Conservation (phyloP, 2,888 invertebrate species). For the Pristionchus fissidentatus region DNA sequence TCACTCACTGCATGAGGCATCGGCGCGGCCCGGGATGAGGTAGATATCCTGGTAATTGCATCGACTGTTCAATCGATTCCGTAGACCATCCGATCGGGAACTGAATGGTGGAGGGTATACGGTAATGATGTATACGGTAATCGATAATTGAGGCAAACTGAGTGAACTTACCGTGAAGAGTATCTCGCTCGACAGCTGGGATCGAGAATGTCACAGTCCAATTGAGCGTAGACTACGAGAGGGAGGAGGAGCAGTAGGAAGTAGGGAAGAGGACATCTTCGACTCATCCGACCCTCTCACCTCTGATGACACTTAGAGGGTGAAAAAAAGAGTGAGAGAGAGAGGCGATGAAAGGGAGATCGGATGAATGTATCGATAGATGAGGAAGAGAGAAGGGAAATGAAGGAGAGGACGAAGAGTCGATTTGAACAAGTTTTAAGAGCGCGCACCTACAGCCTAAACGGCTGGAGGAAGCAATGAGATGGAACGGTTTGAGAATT, state of each 20-base stretch:
- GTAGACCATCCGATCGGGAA: slow-evolving; percentile 43
- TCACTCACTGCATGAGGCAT: slow-evolving; percentile 74
- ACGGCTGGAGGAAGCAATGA: slow-evolving; percentile 15
- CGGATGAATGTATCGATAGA: slow-evolving; percentile 31
- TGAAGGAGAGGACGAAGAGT: slow-evolving; percentile 12
- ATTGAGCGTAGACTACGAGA: slow-evolving; percentile 50
- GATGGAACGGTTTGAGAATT: slow-evolving; percentile 1
- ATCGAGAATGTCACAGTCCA: slow-evolving; percentile 72
- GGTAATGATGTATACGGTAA: neutral
- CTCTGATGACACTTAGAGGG: neutral
- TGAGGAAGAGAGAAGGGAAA: slow-evolving; percentile 17
- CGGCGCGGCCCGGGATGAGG: slow-evolving; percentile 74
- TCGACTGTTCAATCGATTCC: slow-evolving; percentile 48
- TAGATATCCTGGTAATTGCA: slow-evolving; percentile 74
- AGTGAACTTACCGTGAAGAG: slow-evolving; percentile 36
- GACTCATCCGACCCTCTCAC: slow-evolving; percentile 31
- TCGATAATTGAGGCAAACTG: neutral
- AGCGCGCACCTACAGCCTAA: slow-evolving; percentile 21
- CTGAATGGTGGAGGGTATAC: neutral
- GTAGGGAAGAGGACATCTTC: no score
- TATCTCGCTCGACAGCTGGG: slow-evolving; percentile 65
- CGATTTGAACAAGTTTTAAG: slow-evolving; percentile 46
- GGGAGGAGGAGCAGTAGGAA: neutral
- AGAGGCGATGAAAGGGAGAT: no score
- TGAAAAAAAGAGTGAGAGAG: slow-evolving; percentile 23